phyloP scores from a whole-genome alignment of 2,113 vertebrate genomes.

The Nibea albiflora region DNA sequence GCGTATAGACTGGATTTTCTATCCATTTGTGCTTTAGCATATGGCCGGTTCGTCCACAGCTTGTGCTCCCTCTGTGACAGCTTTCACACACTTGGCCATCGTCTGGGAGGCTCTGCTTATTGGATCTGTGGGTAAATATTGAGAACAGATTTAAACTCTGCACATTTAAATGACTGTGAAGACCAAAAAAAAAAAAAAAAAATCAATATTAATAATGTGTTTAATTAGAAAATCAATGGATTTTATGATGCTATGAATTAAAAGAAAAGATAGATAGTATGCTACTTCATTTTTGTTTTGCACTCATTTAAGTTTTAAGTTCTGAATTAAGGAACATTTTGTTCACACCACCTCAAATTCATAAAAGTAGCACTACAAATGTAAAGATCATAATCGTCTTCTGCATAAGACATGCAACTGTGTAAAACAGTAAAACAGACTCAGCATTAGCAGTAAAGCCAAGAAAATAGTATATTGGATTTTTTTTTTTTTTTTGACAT shows the following conservation, averaged over 20 bases:
- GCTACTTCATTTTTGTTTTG: background rate
- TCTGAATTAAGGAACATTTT: background rate
- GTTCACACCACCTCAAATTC: background rate
- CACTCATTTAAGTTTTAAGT: background rate
- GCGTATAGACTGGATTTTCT: constrained; percentile 27
- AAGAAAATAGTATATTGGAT: background rate
- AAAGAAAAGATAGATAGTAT: background rate
- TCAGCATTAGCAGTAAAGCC: background rate
- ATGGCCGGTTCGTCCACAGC: constrained; percentile 92
- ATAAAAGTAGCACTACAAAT: background rate
- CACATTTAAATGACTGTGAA: background rate
- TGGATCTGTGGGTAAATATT: constrained; percentile 85
- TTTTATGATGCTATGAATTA: background rate
- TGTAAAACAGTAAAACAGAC: background rate
- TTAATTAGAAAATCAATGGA: background rate
- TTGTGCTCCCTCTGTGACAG: constrained; percentile 91
- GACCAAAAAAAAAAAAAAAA: background rate
- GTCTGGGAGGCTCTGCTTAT: constrained; percentile 97
- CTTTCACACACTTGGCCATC: constrained; percentile 98
- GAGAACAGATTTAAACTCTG: constrained; percentile 19
- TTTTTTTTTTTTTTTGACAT: background rate
- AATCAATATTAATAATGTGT: background rate
- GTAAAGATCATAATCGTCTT: background rate
- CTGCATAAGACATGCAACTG: background rate
- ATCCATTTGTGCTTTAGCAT: constrained; percentile 85